A percentile compares a stretch with the other conserved stretches of the same genome.
phyloP scores from a whole-genome alignment of 2,888 invertebrate genomes.

The Harpalus rubripes region DNA sequence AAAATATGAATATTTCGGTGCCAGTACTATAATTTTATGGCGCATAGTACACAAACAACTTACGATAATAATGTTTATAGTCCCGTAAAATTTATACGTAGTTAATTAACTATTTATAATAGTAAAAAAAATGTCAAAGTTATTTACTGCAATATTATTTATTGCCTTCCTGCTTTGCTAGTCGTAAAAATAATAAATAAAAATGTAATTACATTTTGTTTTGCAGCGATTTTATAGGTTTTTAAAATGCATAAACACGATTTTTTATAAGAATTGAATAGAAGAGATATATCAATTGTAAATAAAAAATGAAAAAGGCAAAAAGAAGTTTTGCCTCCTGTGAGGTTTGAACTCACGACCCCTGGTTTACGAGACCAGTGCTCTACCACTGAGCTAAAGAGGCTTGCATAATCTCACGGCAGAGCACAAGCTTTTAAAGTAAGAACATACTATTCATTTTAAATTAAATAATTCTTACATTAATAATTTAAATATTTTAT shows the following conservation, averaged over 20 bases:
- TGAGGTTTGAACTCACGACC: slow-evolving; percentile 91
- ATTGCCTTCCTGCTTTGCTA: not conserved
- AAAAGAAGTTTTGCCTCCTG: slow-evolving; percentile 81
- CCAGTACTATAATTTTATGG: not conserved
- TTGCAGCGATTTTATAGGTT: not conserved
- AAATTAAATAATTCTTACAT: no score
- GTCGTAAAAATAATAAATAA: not conserved
- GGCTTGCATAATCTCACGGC: slow-evolving; percentile 76
- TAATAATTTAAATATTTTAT: no score
- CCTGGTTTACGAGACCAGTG: slow-evolving; percentile 92
- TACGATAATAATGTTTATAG: slow-evolving; percentile 17
- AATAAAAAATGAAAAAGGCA: slow-evolving; percentile 40
- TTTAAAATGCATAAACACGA: not conserved
- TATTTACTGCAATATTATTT: slow-evolving; percentile 16
- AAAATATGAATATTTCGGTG: slow-evolving; percentile 7
- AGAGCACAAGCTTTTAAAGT: slow-evolving; percentile 4
- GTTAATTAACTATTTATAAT: slow-evolving; percentile 29
- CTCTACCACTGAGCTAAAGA: slow-evolving; percentile 92
- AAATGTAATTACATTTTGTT: not conserved
- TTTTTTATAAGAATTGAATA: not conserved
- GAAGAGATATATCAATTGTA: not conserved
- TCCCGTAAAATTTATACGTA: slow-evolving; percentile 19
- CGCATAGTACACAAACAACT: slow-evolving; percentile 3
- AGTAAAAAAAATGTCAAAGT: slow-evolving; percentile 21
- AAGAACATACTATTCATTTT: not conserved